These are phyloP conservation scores for Callyntrura sp. DNA, from an alignment of 2,888 invertebrate species.

Conservation along the genomic window DNA sequence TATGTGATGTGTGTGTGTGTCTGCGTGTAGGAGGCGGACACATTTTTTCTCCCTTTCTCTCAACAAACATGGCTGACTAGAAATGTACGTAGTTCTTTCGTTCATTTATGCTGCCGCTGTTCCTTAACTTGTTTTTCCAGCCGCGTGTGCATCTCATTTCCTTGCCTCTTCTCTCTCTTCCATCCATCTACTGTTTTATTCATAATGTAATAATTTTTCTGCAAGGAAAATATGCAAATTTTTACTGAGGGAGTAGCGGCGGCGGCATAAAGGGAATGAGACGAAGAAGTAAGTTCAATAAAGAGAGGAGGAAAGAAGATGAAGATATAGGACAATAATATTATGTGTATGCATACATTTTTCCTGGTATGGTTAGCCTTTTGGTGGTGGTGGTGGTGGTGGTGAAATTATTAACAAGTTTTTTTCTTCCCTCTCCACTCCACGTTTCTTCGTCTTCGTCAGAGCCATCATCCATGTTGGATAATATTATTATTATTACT, in stretches of 20 bases:
- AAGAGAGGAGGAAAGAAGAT: slow-evolving; percentile 58
- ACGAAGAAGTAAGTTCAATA: slow-evolving; percentile 52
- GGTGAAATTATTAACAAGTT: slow-evolving; percentile 74
- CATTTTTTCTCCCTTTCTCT: neutral
- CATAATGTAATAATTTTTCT: slow-evolving; percentile 81
- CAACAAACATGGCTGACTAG: slow-evolving; percentile 48
- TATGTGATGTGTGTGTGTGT: too few relatives aligned
- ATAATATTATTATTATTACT: slow-evolving; percentile 52
- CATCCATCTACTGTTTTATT: slow-evolving; percentile 82
- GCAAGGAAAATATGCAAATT: slow-evolving; percentile 77
- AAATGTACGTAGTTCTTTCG: neutral
- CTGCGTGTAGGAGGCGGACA: slow-evolving; percentile 34
- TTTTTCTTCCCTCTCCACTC: slow-evolving; percentile 38
- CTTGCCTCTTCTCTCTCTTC: slow-evolving; percentile 53
- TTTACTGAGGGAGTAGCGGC: slow-evolving; percentile 54
- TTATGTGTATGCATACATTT: neutral
- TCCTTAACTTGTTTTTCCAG: slow-evolving; percentile 33
- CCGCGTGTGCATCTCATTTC: slow-evolving; percentile 66
- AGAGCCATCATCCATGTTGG: slow-evolving; percentile 37
- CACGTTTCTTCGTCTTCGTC: slow-evolving; percentile 17
- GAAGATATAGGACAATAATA: neutral
- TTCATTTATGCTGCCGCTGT: slow-evolving; percentile 11
- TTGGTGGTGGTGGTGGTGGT: slow-evolving; percentile 6
- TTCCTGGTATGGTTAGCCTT: neutral
- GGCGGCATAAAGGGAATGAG: slow-evolving; percentile 61